These are phyloP conservation scores for Hirudinaria manillensis DNA, from an alignment of 2,888 invertebrate species.

Conservation along the genomic window DNA sequence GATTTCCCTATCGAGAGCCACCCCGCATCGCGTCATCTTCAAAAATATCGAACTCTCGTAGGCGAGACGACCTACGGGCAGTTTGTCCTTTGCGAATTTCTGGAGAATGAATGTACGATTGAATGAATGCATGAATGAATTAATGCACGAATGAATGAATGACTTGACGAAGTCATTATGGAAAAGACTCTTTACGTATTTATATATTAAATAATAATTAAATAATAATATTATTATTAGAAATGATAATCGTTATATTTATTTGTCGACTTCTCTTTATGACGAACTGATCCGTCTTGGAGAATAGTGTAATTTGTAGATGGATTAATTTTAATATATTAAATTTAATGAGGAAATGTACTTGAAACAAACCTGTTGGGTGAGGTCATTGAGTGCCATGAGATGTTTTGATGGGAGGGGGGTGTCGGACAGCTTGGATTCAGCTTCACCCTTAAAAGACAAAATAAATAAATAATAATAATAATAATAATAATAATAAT, in stretches of 20 bases:
- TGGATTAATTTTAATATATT: no score
- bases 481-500: neutral
- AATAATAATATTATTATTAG: no score
- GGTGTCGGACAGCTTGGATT: constrained; percentile 48
- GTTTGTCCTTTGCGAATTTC: constrained; percentile 35
- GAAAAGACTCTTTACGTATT: no score
- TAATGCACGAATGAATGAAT: no score
- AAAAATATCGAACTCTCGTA: constrained; percentile 55
- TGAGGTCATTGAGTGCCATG: constrained; percentile 43
- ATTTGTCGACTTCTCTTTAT: no score
- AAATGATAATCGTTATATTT: no score
- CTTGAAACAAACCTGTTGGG: constrained; percentile 38
- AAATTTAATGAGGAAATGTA: no score
- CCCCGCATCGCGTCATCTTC: constrained; percentile 51
- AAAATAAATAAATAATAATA: neutral
- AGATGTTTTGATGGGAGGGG: constrained; percentile 49
- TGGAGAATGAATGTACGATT: neutral
- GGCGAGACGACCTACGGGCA: constrained; percentile 55
- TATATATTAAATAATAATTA: constrained; percentile 43
- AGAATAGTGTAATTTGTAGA: no score
- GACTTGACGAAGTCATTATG: no score
- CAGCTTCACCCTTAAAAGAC: constrained; percentile 46
- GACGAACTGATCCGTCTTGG: no score
- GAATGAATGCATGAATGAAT: neutral
- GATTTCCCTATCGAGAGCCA: constrained; percentile 52